Evolutionary conservation across 2,797 vertebrate species (phyloP), one percentile per base, ranked within the genome.

Genomic region (Myotis myotis): DNA sequence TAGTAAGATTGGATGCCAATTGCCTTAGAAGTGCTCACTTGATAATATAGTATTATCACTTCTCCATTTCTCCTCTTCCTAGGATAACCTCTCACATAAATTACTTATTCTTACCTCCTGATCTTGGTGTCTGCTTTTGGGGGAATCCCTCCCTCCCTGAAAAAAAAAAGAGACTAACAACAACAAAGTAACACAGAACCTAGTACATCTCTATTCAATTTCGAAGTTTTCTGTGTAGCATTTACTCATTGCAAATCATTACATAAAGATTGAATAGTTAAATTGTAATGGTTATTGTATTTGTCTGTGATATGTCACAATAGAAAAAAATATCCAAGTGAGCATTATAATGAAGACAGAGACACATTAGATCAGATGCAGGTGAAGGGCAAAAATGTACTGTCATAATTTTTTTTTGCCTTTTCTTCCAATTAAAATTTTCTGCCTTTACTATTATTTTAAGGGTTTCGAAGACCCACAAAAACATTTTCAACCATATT

Each of bases 401-500:
- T 22, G 10, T 62, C 41, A 30, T 3, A 3, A 64, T 60, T 62
- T 72, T 44, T 44, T 74, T 81, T 83, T 9, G 62, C 6, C 19
- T 95, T 82, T 64, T 51, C 25, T 87, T 84, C 30, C 51, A 53
- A 8, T 23, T 83, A 49, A 74, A 93, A 82, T 38, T 62, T 20
- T 87, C 41, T 82, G 19, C 49, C 4, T 71, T 38, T 79, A 5
- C 9, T 80, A 25, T 53, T 53, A 79, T 89, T 88, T 91, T 64
- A 71, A 89, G 5, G 28, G 7, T 87, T 38, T 60, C 13, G 55
- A 19, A 93, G 55, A 60, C 17, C 19, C 17, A 55, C 44, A 9
- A 55, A 91, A 82, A 10, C 10, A 93, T 86, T 86, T 95, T 62
- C 70, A 94, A 74, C 9, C 10, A 49, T 57, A 36, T 89, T 93